A percentile compares a stretch with the other conserved stretches of the same genome.
Conservation (phyloP, 2,797 vertebrate species). For the Delichon dasypus region DNA sequence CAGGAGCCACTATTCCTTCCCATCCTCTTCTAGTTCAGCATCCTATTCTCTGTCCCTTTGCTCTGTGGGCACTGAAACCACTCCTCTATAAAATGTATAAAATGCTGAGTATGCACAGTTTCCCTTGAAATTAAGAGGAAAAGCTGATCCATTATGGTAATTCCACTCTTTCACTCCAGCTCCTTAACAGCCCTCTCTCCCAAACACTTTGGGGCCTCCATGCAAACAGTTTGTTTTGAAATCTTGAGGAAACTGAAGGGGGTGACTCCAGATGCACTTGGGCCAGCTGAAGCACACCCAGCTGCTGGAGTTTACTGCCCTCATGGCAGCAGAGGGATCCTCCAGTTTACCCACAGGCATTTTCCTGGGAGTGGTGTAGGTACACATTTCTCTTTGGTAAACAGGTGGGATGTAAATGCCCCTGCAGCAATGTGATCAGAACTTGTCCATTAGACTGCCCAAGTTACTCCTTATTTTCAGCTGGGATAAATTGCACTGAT, state of each 20-base stretch:
- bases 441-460: neutral
- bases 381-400: neutral
- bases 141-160: neutral
- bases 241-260: neutral
- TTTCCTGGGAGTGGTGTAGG: neutral
- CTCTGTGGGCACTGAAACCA: neutral
- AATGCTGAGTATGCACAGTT: neutral
- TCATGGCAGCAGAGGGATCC: neutral
- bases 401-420: neutral
- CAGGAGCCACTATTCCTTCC: neutral
- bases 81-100: neutral
- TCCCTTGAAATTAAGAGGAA: neutral
- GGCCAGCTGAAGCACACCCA: neutral
- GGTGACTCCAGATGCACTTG: neutral
- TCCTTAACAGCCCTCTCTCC: neutral
- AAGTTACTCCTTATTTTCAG: neutral
- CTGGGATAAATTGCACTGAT: neutral
- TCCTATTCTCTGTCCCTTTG: neutral
- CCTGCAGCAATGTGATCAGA: neutral
- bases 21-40: neutral
- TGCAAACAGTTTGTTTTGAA: neutral
- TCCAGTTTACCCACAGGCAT: neutral
- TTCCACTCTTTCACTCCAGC: neutral
- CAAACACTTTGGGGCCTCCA: neutral
- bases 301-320: neutral